A percentile compares a stretch with the other conserved stretches of the same genome.
Evolutionary conservation across 2,113 vertebrate genomes (phyloP).

Genomic region (Thryonomys swinderianus): DNA sequence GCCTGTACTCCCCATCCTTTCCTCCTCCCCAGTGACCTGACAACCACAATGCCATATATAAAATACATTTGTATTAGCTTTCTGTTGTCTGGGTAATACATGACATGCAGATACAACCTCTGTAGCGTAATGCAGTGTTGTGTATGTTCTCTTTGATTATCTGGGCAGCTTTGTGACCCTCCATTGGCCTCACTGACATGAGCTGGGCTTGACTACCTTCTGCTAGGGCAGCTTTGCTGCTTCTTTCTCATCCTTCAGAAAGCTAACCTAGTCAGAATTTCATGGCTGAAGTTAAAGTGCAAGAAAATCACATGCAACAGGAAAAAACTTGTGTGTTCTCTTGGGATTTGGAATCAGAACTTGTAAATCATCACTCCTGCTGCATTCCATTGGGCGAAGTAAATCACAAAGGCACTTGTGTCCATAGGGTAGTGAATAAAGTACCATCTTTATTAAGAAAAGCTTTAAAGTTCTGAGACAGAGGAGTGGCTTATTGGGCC

Average conservation of each 20-base stretch:
- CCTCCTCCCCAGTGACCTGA: not conserved
- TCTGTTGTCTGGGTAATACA: not conserved
- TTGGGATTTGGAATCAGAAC: not conserved
- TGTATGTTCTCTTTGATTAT: not conserved
- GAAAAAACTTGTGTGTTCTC: not conserved
- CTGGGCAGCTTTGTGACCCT: not conserved
- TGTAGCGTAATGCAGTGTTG: accelerated
- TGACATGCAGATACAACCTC: not conserved
- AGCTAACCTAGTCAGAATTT: not conserved
- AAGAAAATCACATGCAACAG: not conserved
- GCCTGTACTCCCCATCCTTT: not conserved
- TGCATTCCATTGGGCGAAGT: not conserved
- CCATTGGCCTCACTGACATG: not conserved
- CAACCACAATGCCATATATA: not conserved
- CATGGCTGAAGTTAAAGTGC: not conserved
- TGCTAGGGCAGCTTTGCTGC: not conserved
- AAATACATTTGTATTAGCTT: not conserved
- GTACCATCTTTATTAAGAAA: not conserved
- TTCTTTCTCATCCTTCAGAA: not conserved
- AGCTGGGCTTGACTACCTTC: not conserved
- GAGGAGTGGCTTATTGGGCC: not conserved
- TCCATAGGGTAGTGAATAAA: not conserved
- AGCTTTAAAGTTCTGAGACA: accelerated
- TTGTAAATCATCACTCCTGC: not conserved
- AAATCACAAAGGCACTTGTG: not conserved